Percentiles rank a stretch among this genome's conserved stretches.
phyloP scores from a whole-genome alignment of 2,797 vertebrate genomes.

The Intellagama lesueurii region DNA sequence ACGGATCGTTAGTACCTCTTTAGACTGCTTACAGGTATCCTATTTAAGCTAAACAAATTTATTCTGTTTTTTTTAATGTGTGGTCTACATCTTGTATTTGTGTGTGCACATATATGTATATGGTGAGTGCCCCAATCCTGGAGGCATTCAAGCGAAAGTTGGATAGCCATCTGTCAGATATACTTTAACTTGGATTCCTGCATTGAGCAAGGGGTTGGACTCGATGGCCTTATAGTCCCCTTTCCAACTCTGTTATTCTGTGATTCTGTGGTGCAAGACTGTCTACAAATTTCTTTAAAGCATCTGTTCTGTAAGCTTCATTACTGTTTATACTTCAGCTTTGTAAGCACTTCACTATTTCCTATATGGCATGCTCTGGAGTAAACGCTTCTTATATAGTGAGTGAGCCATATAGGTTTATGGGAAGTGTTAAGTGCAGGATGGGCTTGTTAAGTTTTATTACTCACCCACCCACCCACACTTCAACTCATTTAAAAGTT shows the following conservation, averaged over 20 bases:
- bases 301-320: neutral
- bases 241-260: too few relatives aligned
- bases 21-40: conserved; percentile 94
- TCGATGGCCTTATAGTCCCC: too few relatives aligned
- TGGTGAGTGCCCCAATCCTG: too few relatives aligned
- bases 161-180: too few relatives aligned
- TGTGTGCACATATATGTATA: neutral
- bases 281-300: neutral
- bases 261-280: neutral
- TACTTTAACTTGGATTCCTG: too few relatives aligned
- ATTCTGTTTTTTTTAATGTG: neutral
- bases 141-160: too few relatives aligned
- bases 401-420: neutral
- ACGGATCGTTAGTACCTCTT: conserved; percentile 93
- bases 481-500: conserved; percentile 5
- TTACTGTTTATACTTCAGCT: neutral
- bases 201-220: too few relatives aligned
- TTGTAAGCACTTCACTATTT: neutral
- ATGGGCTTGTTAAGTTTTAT: neutral
- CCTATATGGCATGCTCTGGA: neutral
- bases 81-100: neutral
- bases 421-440: neutral
- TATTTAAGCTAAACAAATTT: neutral
- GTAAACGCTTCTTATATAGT: neutral
- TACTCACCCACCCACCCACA: too few relatives aligned